These are phyloP conservation scores for Enteromius unitaeniatus DNA, from an alignment of 2,797 vertebrate species.

Conservation along the genomic window DNA sequence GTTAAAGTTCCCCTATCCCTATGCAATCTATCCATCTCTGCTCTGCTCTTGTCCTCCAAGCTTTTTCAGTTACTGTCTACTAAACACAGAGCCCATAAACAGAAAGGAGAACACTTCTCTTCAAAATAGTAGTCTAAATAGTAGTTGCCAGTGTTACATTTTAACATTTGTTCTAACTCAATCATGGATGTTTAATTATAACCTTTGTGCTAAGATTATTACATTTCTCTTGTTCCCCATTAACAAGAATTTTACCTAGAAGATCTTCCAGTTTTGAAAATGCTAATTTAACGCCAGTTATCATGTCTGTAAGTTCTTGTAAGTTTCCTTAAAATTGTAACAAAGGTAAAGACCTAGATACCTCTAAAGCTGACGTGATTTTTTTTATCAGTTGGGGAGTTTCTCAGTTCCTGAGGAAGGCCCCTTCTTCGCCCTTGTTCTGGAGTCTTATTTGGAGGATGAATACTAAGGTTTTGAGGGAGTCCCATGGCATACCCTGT, in stretches of 20 bases:
- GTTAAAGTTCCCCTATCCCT: constrained; percentile 3
- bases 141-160: background rate
- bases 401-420: constrained; percentile 24
- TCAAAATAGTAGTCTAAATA: background rate
- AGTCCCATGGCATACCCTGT: constrained; percentile 70
- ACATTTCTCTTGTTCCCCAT: background rate
- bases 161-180: background rate
- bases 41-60: background rate
- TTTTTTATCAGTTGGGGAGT: constrained; percentile 9
- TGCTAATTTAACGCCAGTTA: background rate
- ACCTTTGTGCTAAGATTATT: background rate
- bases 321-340: background rate
- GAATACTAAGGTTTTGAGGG: constrained; percentile 65
- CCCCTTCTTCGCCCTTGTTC: constrained; percentile 50
- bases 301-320: background rate
- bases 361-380: constrained; percentile 1
- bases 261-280: background rate
- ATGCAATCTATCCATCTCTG: constrained; percentile 4
- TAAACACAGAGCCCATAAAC: background rate
- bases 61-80: constrained; percentile 1
- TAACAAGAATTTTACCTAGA: background rate
- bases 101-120: background rate
- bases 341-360: background rate
- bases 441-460: constrained; percentile 67
- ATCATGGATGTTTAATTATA: background rate